Conservation (phyloP, 2,888 invertebrate species). For the Teinopalpus imperialis region DNA sequence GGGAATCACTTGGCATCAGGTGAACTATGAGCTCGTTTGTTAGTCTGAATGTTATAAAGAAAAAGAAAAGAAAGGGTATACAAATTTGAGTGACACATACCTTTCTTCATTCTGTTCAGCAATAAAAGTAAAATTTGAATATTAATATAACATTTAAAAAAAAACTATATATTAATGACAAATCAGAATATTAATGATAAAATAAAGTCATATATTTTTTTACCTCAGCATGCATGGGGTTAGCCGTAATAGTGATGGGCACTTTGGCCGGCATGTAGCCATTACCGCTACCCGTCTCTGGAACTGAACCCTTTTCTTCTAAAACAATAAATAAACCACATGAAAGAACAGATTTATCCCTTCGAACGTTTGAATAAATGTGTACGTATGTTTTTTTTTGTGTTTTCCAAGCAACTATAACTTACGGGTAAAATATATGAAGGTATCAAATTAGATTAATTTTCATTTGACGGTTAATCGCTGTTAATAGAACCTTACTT, state of each 20-base stretch:
- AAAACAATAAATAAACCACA: constrained; percentile 39
- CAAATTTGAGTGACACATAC: too few relatives aligned
- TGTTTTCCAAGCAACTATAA: neutral
- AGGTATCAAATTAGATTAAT: too few relatives aligned
- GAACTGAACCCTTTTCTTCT: constrained; percentile 70
- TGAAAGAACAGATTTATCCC: too few relatives aligned
- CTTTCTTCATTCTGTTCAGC: constrained; percentile 20
- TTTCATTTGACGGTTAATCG: too few relatives aligned
- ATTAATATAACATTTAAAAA: neutral
- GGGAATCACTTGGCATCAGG: too few relatives aligned
- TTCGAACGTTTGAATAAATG: neutral
- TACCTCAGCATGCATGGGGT: constrained; percentile 89
- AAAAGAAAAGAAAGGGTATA: too few relatives aligned
- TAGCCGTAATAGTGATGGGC: constrained; percentile 88
- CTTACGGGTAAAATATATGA: too few relatives aligned
- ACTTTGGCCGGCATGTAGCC: constrained; percentile 77
- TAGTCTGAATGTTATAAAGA: too few relatives aligned
- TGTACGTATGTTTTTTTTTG: neutral
- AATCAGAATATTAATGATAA: neutral
- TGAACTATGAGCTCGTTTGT: too few relatives aligned
- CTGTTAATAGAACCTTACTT: too few relatives aligned
- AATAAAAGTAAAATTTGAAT: constrained; percentile 3
- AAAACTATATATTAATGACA: too few relatives aligned
- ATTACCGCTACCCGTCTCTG: constrained; percentile 62
- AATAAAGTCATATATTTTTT: constrained; percentile 33